A percentile compares a stretch with the other conserved stretches of the same genome.
Conservation (phyloP, 2,797 vertebrate species). For the Antennarius maculatus region DNA sequence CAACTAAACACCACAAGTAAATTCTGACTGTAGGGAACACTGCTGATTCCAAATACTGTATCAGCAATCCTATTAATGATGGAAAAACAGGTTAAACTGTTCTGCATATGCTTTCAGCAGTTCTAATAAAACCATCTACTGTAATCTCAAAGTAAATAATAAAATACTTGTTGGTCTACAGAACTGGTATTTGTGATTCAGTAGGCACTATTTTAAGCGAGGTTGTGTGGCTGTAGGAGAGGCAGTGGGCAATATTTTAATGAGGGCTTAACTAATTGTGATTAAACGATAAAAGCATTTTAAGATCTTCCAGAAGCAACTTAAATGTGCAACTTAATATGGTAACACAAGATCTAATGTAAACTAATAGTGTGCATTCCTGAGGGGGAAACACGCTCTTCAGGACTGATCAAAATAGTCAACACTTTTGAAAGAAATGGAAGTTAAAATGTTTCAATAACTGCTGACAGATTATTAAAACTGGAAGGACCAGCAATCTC, state of each 20-base stretch:
- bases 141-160: conserved; percentile 20
- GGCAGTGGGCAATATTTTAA: conserved; percentile 40
- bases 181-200: conserved; percentile 13
- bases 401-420: conserved; percentile 12
- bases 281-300: conserved; percentile 47
- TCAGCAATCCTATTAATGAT: conserved; percentile 9
- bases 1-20: conserved; percentile 21
- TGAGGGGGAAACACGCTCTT: background rate
- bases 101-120: conserved; percentile 11
- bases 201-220: background rate
- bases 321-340: conserved; percentile 4
- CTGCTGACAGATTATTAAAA: conserved; percentile 25
- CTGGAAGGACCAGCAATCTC: conserved; percentile 10
- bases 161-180: background rate
- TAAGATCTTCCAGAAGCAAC: conserved; percentile 42
- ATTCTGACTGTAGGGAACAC: conserved; percentile 15
- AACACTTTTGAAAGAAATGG: conserved; percentile 26
- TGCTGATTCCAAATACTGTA: conserved; percentile 13
- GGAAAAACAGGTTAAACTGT: conserved; percentile 33
- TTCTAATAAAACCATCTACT: conserved; percentile 25
- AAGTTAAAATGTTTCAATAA: conserved; percentile 19
- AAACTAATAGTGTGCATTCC: conserved; percentile 19
- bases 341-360: conserved; percentile 16
- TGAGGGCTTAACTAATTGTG: conserved; percentile 52
- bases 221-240: conserved; percentile 24